These are phyloP conservation scores for Acanthiza pusilla DNA, from an alignment of 2,797 vertebrate species.

Conservation along the genomic window DNA sequence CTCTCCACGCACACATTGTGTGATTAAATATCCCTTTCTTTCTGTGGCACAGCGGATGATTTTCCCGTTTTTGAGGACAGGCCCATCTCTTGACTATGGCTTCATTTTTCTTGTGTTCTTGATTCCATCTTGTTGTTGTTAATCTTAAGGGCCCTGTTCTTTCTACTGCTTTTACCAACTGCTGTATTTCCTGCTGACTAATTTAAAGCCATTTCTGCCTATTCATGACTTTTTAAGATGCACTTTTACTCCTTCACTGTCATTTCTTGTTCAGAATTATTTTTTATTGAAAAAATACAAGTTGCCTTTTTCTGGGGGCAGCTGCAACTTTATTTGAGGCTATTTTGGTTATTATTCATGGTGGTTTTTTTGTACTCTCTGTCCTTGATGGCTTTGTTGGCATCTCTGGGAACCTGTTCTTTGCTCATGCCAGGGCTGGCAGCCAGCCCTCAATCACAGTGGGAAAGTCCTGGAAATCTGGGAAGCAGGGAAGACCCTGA, in stretches of 20 bases:
- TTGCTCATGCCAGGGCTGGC: accelerated
- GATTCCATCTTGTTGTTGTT: neutral
- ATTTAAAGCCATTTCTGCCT: neutral
- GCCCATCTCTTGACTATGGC: neutral
- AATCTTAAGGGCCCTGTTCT: neutral
- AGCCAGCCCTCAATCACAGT: accelerated
- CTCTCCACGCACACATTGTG: accelerated
- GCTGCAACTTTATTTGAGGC: neutral
- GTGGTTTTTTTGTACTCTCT: neutral
- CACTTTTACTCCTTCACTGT: neutral
- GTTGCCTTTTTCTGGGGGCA: neutral
- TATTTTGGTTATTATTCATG: neutral
- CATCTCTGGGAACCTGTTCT: neutral
- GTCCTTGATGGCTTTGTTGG: neutral
- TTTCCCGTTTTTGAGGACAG: neutral
- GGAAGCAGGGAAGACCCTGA: neutral
- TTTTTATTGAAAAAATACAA: neutral
- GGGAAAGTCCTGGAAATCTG: neutral
- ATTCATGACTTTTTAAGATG: neutral
- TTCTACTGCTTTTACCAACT: neutral
- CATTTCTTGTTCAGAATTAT: neutral
- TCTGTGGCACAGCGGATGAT: neutral
- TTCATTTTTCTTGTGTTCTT: neutral
- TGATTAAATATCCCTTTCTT: neutral
- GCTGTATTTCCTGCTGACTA: neutral